Percentiles rank a stretch among this genome's conserved stretches.
Conservation (phyloP, 1,140 invertebrate genomes). For the Aphaenogaster rudis region DNA sequence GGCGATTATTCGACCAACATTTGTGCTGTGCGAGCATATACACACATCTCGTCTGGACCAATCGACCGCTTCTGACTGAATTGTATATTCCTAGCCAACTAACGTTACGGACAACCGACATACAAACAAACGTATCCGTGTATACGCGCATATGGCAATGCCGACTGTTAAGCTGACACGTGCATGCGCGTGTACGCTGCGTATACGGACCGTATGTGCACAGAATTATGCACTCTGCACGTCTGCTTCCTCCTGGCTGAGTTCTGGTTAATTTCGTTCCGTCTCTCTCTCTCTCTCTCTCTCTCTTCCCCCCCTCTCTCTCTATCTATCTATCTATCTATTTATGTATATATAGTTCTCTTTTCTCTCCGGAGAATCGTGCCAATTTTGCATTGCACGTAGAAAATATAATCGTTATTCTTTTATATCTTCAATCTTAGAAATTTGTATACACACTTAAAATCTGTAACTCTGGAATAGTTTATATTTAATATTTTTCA, state of each 20-base stretch:
- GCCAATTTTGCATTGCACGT: background rate
- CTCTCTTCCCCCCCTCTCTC: too few relatives aligned
- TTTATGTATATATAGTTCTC: too few relatives aligned
- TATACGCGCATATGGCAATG: conserved; percentile 24
- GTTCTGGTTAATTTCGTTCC: conserved; percentile 70
- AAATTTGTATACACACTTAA: too few relatives aligned
- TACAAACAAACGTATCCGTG: conserved; percentile 36
- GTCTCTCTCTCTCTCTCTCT: conserved; percentile 41
- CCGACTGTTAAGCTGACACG: conserved; percentile 70
- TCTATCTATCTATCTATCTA: too few relatives aligned
- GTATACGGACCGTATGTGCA: conserved; percentile 65
- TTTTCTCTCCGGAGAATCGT: conserved; percentile 1
- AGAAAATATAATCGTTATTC: background rate
- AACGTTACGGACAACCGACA: conserved; percentile 71
- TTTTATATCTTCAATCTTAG: background rate
- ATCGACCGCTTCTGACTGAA: conserved; percentile 76
- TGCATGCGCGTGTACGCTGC: conserved; percentile 37
- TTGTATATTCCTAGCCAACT: conserved; percentile 69
- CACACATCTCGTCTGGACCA: conserved; percentile 78
- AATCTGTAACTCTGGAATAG: too few relatives aligned
- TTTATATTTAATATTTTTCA: too few relatives aligned
- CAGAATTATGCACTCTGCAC: conserved; percentile 69
- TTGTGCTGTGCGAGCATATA: conserved; percentile 58
- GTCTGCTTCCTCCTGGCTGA: conserved; percentile 67
- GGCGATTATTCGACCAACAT: conserved; percentile 71